These are phyloP conservation scores for Tortricodes alternella DNA, from an alignment of 2,888 invertebrate genomes.

Conservation along the genomic window DNA sequence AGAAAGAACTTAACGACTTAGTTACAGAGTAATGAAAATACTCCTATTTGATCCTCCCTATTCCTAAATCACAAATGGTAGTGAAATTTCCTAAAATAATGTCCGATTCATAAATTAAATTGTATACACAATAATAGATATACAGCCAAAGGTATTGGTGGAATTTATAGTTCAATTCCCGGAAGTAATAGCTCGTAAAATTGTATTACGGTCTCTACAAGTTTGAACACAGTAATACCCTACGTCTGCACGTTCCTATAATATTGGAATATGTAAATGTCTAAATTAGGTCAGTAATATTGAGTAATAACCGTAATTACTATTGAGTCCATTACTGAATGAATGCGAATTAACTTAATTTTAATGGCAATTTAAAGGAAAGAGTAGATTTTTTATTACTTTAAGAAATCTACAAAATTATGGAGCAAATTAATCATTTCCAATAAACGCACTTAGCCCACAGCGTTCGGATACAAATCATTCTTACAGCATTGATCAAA, in stretches of 20 bases:
- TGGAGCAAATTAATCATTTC: no score
- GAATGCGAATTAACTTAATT: no score
- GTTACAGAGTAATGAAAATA: no score
- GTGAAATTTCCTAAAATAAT: neutral
- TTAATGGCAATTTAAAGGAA: no score
- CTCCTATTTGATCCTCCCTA: no score
- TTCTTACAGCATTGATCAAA: conserved; percentile 20
- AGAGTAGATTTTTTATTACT: no score
- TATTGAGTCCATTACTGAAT: neutral
- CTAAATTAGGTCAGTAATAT: conserved; percentile 25
- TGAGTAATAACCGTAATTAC: neutral
- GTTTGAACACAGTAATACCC: conserved; percentile 37
- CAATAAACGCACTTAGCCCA: no score
- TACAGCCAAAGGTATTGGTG: neutral
- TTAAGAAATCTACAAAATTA: no score
- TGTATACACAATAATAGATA: no score
- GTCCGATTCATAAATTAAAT: neutral
- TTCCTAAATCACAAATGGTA: no score
- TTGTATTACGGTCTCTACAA: conserved; percentile 50
- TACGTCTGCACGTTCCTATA: conserved; percentile 18
- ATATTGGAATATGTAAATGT: conserved; percentile 22
- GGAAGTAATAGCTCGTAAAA: conserved; percentile 60
- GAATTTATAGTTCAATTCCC: conserved; percentile 58
- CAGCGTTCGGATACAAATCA: no score
- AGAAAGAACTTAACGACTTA: no score